These are phyloP conservation scores for Microlaimidae sp. DNA, from an alignment of 2,888 invertebrate species.

Conservation along the genomic window DNA sequence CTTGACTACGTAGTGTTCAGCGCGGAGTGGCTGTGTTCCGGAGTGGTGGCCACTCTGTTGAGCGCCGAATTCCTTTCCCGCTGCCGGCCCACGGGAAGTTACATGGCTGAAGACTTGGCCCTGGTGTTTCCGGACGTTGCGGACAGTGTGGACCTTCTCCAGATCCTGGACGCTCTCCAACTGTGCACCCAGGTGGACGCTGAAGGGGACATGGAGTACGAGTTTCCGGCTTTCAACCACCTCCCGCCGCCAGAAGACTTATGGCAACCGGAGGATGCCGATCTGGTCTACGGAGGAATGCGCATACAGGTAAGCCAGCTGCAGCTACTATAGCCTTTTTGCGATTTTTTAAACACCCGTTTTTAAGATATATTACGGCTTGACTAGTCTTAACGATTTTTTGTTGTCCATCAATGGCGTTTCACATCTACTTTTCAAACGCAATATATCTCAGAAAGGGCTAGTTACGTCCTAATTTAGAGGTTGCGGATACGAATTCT, in stretches of 20 bases:
- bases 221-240: slow-evolving; percentile 51
- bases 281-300: slow-evolving; percentile 47
- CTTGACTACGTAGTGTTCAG: slow-evolving; percentile 49
- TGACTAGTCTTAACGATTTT: too few relatives aligned
- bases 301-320: slow-evolving; percentile 46
- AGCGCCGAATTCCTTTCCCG: slow-evolving; percentile 40
- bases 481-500: too few relatives aligned
- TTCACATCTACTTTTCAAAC: too few relatives aligned
- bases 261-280: slow-evolving; percentile 18
- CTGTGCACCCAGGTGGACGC: slow-evolving; percentile 52
- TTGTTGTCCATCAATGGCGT: too few relatives aligned
- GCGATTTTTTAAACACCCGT: too few relatives aligned
- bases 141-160: slow-evolving; percentile 51
- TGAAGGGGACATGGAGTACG: slow-evolving; percentile 52
- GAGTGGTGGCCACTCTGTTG: slow-evolving; percentile 51
- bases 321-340: too few relatives aligned
- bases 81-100: slow-evolving; percentile 51
- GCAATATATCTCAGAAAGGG: too few relatives aligned
- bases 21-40: slow-evolving; percentile 52
- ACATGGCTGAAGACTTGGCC: slow-evolving; percentile 55
- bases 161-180: slow-evolving; percentile 51
- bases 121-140: slow-evolving; percentile 50
- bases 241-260: slow-evolving; percentile 25
- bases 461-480: too few relatives aligned
- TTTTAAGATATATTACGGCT: too few relatives aligned